Evolutionary conservation across 2,113 vertebrate genomes (phyloP), one percentile per base, ranked within the genome.

Genomic region (Apus apus): DNA sequence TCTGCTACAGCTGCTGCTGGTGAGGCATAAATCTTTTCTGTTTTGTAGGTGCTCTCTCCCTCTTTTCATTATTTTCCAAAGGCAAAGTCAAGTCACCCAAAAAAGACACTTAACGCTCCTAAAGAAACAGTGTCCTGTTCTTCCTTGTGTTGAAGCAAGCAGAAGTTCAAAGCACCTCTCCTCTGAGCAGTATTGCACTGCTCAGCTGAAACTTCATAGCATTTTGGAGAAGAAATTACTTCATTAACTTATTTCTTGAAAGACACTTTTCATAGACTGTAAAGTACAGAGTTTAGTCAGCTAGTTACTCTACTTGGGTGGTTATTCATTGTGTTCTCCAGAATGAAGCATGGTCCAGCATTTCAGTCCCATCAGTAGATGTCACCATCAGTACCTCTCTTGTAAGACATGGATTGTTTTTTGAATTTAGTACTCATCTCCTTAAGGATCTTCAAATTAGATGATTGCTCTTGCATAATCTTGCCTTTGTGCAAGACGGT

Each of bases 161-260:
- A 92, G 58, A 80, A 82, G 58, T 79, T 82, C 29, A 82, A 86
- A 90, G 32, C 9, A 67, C 3, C 27, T 90, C 72, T 93, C 20
- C 50, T 70, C 45, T 79, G 30, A 91, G 54, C 27, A 77, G 25
- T 40, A 74, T 57, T 92, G 76, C 38, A 68, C 29, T 67, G 71
- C 85, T 93, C 79, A 93, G 76, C 53, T 83, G 92, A 96, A 96
- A 80, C 30, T 90, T 96, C 65, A 90, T 62, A 84, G 71, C 34
- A 9, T 71, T 86, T 75, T 72, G 40, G 84, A 91, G 77, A 53
- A 74, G 83, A 95, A 94, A 87, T 50, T 3, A 86, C 85, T 94
- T 83, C 51, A 89, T 94, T 96, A 89, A 91, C 45, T 91, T 96
- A 95, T 62, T 95, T 96, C 91, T 85, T 77, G 82, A 87, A 95